phyloP scores from a whole-genome alignment of 2,797 vertebrate species.

The Acropternis orthonyx region DNA sequence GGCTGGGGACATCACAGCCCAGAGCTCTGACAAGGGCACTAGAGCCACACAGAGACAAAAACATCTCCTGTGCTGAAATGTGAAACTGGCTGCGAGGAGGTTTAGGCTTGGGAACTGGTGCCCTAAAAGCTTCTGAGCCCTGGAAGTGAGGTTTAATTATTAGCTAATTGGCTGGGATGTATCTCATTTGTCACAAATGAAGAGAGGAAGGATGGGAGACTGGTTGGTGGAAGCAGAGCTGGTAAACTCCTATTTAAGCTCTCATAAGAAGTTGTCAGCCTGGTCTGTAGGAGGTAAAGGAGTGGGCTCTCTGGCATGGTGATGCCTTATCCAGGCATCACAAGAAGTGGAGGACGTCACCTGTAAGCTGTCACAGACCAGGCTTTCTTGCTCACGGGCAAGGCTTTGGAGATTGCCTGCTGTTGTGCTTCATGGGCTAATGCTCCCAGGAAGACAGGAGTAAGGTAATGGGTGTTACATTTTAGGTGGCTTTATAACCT shows the following conservation, averaged over 20 bases:
- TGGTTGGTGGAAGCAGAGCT: background rate
- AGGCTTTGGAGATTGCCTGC: background rate
- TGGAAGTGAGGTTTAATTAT: slow-evolving; percentile 2
- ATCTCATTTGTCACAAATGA: background rate
- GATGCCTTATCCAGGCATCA: rapidly evolving
- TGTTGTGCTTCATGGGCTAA: background rate
- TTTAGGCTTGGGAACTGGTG: background rate
- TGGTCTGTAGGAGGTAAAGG: background rate
- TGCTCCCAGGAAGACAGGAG: background rate
- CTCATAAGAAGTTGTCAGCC: rapidly evolving
- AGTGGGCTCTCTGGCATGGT: rapidly evolving
- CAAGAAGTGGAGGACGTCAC: rapidly evolving
- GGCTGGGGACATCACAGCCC: background rate
- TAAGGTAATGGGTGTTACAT: rapidly evolving
- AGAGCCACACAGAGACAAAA: background rate
- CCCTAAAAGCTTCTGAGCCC: background rate
- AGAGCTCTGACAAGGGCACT: rapidly evolving
- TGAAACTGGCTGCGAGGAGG: background rate
- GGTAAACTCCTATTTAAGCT: background rate
- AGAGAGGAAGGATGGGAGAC: background rate
- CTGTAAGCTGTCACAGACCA: no score
- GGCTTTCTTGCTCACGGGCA: rapidly evolving
- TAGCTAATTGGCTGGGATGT: background rate
- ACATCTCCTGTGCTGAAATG: rapidly evolving
- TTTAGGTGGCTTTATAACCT: background rate